Percentiles rank a stretch among this genome's conserved stretches.
Conservation (phyloP, 1,140 invertebrate genomes). For the Stratiolaelaps scimitus region DNA sequence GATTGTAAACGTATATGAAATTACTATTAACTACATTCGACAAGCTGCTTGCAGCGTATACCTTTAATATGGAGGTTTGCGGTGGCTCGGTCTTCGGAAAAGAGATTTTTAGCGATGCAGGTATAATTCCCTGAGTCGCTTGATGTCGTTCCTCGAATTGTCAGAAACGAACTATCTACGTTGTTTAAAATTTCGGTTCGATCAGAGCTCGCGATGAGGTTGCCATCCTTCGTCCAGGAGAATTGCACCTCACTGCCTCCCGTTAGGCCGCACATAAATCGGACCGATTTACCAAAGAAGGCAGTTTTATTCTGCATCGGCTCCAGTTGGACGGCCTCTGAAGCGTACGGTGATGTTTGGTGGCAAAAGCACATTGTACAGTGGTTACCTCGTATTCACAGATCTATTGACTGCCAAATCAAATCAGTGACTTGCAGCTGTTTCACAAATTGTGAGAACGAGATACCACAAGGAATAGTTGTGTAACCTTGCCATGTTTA, state of each 20-base stretch:
- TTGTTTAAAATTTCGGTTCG: neutral
- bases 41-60: no score
- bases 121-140: conserved; percentile 3
- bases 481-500: no score
- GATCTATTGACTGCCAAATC: no score
- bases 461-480: no score
- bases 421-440: no score
- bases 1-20: no score
- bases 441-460: no score
- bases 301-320: neutral
- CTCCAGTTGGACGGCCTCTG: neutral
- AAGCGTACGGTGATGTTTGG: no score
- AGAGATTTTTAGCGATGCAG: neutral
- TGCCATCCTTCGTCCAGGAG: conserved; percentile 8
- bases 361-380: no score
- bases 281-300: neutral
- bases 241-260: conserved; percentile 3
- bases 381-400: no score
- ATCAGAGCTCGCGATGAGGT: neutral
- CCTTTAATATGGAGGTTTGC: neutral
- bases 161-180: neutral
- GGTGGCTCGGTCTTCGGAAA: conserved; percentile 7
- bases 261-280: neutral
- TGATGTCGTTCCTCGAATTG: neutral
- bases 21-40: no score